These are phyloP conservation scores for Calcarius lapponicus DNA, from an alignment of 2,797 vertebrate genomes.

Conservation along the genomic window DNA sequence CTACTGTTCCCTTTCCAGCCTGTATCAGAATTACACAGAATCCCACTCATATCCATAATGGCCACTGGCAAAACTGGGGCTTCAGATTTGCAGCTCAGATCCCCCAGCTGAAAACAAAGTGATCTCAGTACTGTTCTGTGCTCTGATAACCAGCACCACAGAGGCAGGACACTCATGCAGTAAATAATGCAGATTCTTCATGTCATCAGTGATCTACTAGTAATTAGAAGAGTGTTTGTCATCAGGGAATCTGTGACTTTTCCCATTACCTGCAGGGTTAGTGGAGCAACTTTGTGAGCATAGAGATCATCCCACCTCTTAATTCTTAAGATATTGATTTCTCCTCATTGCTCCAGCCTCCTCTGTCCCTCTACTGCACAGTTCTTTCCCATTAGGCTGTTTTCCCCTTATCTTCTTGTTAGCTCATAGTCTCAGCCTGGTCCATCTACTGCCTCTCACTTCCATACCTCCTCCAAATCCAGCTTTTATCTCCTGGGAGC, in stretches of 20 bases:
- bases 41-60: rapidly evolving
- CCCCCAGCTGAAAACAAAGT: background rate
- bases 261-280: background rate
- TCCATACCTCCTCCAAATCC: background rate
- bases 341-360: background rate
- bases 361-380: background rate
- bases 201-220: background rate
- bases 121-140: background rate
- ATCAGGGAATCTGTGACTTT: background rate
- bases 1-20: background rate
- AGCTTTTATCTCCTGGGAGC: background rate
- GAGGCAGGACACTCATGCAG: background rate
- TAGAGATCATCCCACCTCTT: background rate
- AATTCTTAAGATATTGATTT: background rate
- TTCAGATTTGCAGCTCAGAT: background rate
- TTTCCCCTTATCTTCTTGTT: background rate
- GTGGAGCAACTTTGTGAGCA: background rate
- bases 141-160: background rate
- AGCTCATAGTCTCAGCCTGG: background rate
- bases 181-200: background rate
- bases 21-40: background rate
- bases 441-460: background rate
- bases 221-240: background rate
- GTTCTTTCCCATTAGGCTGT: background rate
- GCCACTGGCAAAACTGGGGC: background rate